Evolutionary conservation across 2,888 invertebrate species (phyloP).

Genomic region (Synanthedon vespiformis): DNA sequence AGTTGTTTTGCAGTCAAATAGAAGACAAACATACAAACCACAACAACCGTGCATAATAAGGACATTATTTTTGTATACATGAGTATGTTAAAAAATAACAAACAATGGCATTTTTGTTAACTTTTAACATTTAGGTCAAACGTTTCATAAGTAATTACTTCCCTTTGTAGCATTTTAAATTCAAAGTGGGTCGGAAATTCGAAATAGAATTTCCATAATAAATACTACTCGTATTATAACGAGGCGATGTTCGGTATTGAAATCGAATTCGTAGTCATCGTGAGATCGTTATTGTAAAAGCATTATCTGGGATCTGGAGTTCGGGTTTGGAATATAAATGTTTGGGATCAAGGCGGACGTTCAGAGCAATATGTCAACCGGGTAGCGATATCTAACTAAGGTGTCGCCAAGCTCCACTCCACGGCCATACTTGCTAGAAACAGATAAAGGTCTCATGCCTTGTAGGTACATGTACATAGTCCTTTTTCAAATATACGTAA

Average conservation of each 20-base stretch:
- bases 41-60: too few species aligned
- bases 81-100: too few species aligned
- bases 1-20: too few species aligned
- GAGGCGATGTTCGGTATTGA: conserved; percentile 30
- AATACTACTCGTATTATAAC: conserved; percentile 20
- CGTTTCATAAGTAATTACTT: conserved; percentile 10
- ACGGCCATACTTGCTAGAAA: too few species aligned
- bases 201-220: conserved; percentile 32
- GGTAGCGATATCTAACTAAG: conserved; percentile 2
- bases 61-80: too few species aligned
- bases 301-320: conserved; percentile 54
- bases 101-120: not conserved
- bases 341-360: conserved; percentile 31
- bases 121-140: conserved; percentile 5
- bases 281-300: conserved; percentile 59
- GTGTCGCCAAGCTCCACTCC: not conserved
- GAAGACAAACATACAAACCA: too few species aligned
- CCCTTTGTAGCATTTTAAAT: conserved; percentile 17
- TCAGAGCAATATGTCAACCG: conserved; percentile 55
- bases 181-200: conserved; percentile 12
- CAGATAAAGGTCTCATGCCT: too few species aligned
- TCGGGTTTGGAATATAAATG: conserved; percentile 56
- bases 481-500: too few species aligned
- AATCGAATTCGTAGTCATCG: conserved; percentile 51
- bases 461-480: too few species aligned